Base-by-base conservation (phyloP, 2,888 invertebrate species). In the Buathra laborator region DNA sequence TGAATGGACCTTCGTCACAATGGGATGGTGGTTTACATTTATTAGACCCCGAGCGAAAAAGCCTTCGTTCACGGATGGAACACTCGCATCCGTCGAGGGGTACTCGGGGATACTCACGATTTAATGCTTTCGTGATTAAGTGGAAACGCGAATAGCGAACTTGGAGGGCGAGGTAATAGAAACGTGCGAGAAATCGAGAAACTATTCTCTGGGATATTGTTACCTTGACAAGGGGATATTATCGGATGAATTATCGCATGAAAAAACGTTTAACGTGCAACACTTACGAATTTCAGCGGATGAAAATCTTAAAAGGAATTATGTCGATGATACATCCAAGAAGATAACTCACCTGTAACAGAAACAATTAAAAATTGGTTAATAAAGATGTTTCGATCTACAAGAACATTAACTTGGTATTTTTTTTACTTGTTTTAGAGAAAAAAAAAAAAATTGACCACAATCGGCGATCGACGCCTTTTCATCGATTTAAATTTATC, bases 11-110 rank as follows among this genome's bases (percentile, higher is more conserved):
- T 87, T 85, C 88, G 53, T 89, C 88, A 90, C 91, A 91, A 91
- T 91, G 88, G 90, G 86, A 88, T 70, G 87, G 88, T 87, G 90
- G 90, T 91, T 90, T 91, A 91, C 90, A 91, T 91, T 91, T 91
- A 91, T 90, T 90, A 91, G 89, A 89, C 89, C 89, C 86, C 88
- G 87, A 88, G 90, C 90, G 87, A 90, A 80, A 74, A 78, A 74
- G 43, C 77, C 74, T 37, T 77, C 81, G 29, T 56, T 78, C 77
- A 9, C 37, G 24, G 51, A 71, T 59, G 51, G 62, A 51, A 74
- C 82, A 70, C 67, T 43, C 48, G 12, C 76, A 53, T 32, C 68
- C 77, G 68, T 24, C 37, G 56, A 70, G 79, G 66, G 72, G 51
- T 67, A 46, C 51, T 43, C 70, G 43, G 75, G 66, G 16, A 53